A percentile compares a stretch with the other conserved stretches of the same genome.
phyloP scores from a whole-genome alignment of 2,113 vertebrate species.

The Nycticryphes semicollaris region DNA sequence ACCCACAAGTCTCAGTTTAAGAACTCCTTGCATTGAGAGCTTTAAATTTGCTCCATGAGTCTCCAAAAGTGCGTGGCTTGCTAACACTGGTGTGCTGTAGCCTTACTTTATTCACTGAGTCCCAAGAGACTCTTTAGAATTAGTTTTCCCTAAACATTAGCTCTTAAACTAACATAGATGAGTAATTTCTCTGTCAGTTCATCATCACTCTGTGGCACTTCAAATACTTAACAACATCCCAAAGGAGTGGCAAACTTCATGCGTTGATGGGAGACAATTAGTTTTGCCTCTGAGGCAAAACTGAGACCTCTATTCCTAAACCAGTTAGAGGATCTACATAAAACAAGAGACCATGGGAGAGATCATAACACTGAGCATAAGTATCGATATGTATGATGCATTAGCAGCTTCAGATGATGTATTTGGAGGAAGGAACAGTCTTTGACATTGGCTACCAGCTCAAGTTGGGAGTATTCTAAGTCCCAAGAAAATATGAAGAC shows the following conservation, averaged over 20 bases:
- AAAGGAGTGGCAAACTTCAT: not conserved
- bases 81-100: not conserved
- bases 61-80: not conserved
- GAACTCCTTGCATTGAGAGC: not conserved
- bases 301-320: not conserved
- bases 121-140: not conserved
- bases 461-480: not conserved
- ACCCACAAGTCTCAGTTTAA: not conserved
- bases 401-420: not conserved
- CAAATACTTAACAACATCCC: not conserved
- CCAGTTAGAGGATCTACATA: rapidly evolving
- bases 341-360: not conserved
- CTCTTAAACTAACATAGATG: not conserved
- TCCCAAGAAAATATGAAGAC: too few relatives aligned
- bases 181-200: not conserved
- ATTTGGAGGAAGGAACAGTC: not conserved
- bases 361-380: rapidly evolving
- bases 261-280: not conserved
- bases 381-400: rapidly evolving
- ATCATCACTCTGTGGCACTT: not conserved
- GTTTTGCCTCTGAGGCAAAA: not conserved
- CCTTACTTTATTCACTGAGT: not conserved
- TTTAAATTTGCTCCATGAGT: not conserved
- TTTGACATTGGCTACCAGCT: not conserved
- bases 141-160: not conserved